phyloP scores from a whole-genome alignment of 2,113 vertebrate species.

The Lethenteron reissneri region DNA sequence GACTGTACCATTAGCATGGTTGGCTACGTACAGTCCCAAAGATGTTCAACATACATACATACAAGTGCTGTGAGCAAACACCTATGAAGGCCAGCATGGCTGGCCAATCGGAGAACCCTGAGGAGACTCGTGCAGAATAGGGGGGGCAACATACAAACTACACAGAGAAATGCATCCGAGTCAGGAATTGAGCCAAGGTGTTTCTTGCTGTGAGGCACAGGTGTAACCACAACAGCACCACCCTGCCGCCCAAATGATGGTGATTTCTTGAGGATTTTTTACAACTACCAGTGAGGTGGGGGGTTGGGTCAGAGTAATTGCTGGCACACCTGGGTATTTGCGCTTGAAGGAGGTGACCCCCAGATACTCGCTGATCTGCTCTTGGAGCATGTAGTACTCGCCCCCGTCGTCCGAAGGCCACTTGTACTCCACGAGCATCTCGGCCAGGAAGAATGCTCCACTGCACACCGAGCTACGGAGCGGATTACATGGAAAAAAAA shows the following conservation, averaged over 20 bases:
- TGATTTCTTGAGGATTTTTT: not conserved
- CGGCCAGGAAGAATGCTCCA: slow-evolving; percentile 73
- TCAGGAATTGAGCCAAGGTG: not conserved
- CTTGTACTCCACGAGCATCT: slow-evolving; percentile 90
- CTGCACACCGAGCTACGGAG: not conserved
- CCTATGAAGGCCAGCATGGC: too few species aligned
- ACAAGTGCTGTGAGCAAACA: too few species aligned
- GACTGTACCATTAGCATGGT: not conserved
- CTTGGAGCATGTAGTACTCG: slow-evolving; percentile 95
- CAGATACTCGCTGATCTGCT: slow-evolving; percentile 95
- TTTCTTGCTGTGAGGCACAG: not conserved
- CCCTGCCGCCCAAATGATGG: not conserved
- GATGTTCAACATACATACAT: too few species aligned
- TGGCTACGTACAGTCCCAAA: not conserved
- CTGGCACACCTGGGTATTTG: slow-evolving; percentile 71
- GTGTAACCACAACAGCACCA: not conserved
- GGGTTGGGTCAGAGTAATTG: not conserved
- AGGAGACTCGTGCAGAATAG: too few species aligned
- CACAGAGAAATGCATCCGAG: not conserved
- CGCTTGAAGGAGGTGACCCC: slow-evolving; percentile 94
- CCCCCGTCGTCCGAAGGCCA: slow-evolving; percentile 87
- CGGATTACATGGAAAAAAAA: too few species aligned
- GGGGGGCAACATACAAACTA: not conserved
- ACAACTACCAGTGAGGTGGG: not conserved
- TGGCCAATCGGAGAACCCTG: too few species aligned